Evolutionary conservation across 2,113 vertebrate genomes (phyloP).

Genomic region (Protobothrops mucrosquamatus): DNA sequence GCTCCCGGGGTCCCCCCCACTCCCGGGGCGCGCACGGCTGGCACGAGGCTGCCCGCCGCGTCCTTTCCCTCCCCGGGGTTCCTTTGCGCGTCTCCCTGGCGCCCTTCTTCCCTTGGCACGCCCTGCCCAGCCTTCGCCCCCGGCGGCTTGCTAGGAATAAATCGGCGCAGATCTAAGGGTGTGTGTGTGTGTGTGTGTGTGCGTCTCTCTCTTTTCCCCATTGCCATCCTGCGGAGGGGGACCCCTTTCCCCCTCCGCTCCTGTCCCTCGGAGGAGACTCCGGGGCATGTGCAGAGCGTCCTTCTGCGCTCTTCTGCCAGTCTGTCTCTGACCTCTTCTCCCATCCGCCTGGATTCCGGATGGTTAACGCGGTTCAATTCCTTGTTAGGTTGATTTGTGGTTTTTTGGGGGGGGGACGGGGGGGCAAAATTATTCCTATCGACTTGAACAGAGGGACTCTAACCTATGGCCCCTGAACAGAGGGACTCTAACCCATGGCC

Average conservation of each 20-base stretch:
- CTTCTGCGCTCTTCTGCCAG: neutral
- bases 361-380: neutral
- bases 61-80: no score
- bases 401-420: neutral
- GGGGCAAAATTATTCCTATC: neutral
- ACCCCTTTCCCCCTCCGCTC: neutral
- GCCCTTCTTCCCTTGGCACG: neutral
- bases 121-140: neutral
- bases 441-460: neutral
- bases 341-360: neutral
- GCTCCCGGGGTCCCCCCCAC: neutral
- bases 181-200: neutral
- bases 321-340: neutral
- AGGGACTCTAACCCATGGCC: neutral
- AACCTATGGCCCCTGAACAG: neutral
- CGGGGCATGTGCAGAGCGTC: neutral
- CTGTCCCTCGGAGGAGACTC: neutral
- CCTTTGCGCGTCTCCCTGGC: neutral
- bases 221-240: neutral
- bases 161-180: neutral
- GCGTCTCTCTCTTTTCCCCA: neutral
- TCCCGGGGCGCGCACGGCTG: neutral
- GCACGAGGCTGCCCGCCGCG: neutral
- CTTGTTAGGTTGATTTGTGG: neutral
- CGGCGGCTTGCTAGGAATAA: neutral